Conservation (phyloP, 2,888 invertebrate species). For the Eumerus sabulonum region DNA sequence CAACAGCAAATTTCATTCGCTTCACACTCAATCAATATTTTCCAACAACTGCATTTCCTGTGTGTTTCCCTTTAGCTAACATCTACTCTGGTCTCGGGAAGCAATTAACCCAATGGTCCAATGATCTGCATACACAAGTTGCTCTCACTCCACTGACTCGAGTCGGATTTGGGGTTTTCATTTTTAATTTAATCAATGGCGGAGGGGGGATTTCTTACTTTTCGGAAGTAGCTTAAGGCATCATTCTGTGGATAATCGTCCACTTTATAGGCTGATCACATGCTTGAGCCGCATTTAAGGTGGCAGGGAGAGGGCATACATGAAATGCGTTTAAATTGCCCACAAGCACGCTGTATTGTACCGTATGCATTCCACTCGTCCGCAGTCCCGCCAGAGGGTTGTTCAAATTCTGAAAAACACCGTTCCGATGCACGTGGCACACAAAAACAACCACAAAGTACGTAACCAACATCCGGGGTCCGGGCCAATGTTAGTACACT, state of each 20-base stretch:
- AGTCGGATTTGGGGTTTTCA: constrained; percentile 13
- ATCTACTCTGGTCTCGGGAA: constrained; percentile 21
- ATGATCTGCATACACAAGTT: constrained; percentile 58
- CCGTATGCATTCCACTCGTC: too few relatives aligned
- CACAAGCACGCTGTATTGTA: too few relatives aligned
- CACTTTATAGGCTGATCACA: too few relatives aligned
- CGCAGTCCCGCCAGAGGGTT: neutral
- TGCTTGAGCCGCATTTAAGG: too few relatives aligned
- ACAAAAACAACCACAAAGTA: constrained; percentile 55
- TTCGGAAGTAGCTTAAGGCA: neutral
- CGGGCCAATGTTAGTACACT: constrained; percentile 15
- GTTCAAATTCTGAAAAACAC: neutral
- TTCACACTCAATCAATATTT: constrained; percentile 54
- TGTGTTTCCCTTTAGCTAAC: neutral
- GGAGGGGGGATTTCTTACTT: constrained; percentile 5
- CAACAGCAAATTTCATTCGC: constrained; percentile 21
- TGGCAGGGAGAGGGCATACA: too few relatives aligned
- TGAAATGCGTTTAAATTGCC: too few relatives aligned
- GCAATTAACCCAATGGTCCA: constrained; percentile 67
- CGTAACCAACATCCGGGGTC: constrained; percentile 58
- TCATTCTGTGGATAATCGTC: too few relatives aligned
- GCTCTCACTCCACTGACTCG: too few relatives aligned
- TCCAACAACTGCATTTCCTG: constrained; percentile 43
- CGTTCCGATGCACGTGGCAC: neutral
- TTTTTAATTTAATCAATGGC: constrained; percentile 63